These are phyloP conservation scores for Colletes latitarsis DNA, from an alignment of 1,140 invertebrate species.

Conservation along the genomic window DNA sequence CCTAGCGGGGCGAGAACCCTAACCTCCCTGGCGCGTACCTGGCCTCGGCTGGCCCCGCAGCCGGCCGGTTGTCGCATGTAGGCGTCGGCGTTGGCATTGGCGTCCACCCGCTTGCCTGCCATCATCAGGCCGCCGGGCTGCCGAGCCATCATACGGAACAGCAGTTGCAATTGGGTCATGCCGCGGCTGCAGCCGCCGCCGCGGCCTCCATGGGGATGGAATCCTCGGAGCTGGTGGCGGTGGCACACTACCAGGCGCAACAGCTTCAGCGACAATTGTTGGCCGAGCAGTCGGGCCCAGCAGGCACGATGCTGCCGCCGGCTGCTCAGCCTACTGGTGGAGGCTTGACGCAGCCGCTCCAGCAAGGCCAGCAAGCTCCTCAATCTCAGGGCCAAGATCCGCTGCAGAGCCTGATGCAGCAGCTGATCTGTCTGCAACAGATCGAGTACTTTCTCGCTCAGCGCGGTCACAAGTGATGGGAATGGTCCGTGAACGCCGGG, in stretches of 20 bases:
- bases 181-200: slow-evolving; percentile 56
- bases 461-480: slow-evolving; percentile 71
- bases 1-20: slow-evolving; percentile 81
- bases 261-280: slow-evolving; percentile 67
- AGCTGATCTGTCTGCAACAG: slow-evolving; percentile 75
- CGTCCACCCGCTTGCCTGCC: slow-evolving; percentile 67
- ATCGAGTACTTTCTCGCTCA: slow-evolving; percentile 77
- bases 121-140: slow-evolving; percentile 62
- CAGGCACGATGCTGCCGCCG: slow-evolving; percentile 58
- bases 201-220: slow-evolving; percentile 65
- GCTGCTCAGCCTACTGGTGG: slow-evolving; percentile 71
- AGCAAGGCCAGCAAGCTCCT: slow-evolving; percentile 68
- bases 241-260: slow-evolving; percentile 67
- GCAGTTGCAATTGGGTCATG: slow-evolving; percentile 66
- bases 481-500: slow-evolving; percentile 1
- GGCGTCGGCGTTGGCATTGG: slow-evolving; percentile 16
- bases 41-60: slow-evolving; percentile 67
- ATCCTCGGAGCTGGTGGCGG: slow-evolving; percentile 61
- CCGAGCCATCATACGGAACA: slow-evolving; percentile 59
- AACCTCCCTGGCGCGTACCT: slow-evolving; percentile 75
- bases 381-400: slow-evolving; percentile 73
- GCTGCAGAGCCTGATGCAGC: slow-evolving; percentile 78
- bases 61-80: slow-evolving; percentile 61
- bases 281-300: slow-evolving; percentile 62
- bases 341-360: slow-evolving; percentile 70